Conservation (phyloP, 37 sponge, comb jelly and placozoan genomes). For the Axinella damicornis region DNA sequence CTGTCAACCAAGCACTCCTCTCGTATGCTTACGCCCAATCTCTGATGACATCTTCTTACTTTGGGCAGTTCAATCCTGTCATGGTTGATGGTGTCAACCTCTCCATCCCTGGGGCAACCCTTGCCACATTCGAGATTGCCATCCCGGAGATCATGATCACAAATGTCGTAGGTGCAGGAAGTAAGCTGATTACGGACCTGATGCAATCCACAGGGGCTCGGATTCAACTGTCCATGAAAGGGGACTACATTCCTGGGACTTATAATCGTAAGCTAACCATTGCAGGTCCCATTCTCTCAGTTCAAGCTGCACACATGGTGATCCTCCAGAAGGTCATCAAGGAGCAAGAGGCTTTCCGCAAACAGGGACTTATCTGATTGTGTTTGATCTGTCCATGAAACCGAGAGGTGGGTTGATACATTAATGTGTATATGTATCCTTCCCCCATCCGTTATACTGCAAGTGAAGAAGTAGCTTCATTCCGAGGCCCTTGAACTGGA, state of each 20-base stretch:
- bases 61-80: constrained; percentile 36
- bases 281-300: constrained; percentile 69
- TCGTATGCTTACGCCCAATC: constrained; percentile 63
- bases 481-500: no score
- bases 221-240: constrained; percentile 71
- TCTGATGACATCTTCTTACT: constrained; percentile 42
- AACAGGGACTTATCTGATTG: constrained; percentile 42
- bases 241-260: constrained; percentile 90
- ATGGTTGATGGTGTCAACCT: constrained; percentile 76
- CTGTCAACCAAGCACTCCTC: constrained; percentile 34
- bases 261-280: constrained; percentile 84
- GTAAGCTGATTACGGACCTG: constrained; percentile 66
- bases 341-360: constrained; percentile 66
- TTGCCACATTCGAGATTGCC: constrained; percentile 79
- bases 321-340: constrained; percentile 73
- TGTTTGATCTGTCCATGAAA: neutral
- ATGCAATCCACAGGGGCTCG: constrained; percentile 64
- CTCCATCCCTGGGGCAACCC: constrained; percentile 73
- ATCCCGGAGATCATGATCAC: constrained; percentile 79
- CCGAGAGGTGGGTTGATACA: neutral
- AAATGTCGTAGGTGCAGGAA: constrained; percentile 62
- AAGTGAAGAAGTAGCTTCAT: no score
- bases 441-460: no score
- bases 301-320: constrained; percentile 79
- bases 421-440: no score